A percentile compares a stretch with the other conserved stretches of the same genome.
Evolutionary conservation across 2,113 vertebrate species (phyloP).

Genomic region (Trogon melanurus): DNA sequence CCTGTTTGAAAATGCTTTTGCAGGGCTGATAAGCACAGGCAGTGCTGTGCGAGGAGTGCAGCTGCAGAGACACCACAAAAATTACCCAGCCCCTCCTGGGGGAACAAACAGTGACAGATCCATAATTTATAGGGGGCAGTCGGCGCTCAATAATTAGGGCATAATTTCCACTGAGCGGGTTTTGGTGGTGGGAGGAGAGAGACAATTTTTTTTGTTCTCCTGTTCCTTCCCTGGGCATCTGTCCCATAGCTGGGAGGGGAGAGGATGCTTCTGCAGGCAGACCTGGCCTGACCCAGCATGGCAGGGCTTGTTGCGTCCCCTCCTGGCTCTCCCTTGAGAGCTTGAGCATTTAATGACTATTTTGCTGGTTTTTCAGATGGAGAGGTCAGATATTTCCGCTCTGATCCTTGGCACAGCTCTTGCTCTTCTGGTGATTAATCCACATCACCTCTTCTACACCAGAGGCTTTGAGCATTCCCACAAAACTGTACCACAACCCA

Average conservation of each 20-base stretch:
- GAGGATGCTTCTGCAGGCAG: neutral
- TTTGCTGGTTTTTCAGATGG: neutral
- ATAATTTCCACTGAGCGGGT: neutral
- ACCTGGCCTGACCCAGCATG: neutral
- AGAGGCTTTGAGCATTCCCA: neutral
- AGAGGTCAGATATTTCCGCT: neutral
- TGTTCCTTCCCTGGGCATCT: neutral
- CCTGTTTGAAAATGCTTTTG: neutral
- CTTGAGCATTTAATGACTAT: neutral
- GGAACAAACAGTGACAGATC: neutral
- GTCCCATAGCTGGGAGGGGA: neutral
- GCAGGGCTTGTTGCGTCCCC: neutral
- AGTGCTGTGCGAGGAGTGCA: neutral
- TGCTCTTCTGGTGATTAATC: neutral
- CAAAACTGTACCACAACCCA: neutral
- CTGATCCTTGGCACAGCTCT: neutral
- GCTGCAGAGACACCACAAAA: neutral
- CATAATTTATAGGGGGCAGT: constrained; percentile 15
- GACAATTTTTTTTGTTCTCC: neutral
- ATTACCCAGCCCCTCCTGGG: neutral
- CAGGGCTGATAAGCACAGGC: neutral
- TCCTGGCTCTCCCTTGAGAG: neutral
- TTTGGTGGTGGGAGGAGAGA: neutral
- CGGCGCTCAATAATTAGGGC: neutral
- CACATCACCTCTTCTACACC: neutral